Percentiles rank a stretch among this genome's conserved stretches.
phyloP scores from a whole-genome alignment of 2,888 invertebrate species.

The Buathra laborator region DNA sequence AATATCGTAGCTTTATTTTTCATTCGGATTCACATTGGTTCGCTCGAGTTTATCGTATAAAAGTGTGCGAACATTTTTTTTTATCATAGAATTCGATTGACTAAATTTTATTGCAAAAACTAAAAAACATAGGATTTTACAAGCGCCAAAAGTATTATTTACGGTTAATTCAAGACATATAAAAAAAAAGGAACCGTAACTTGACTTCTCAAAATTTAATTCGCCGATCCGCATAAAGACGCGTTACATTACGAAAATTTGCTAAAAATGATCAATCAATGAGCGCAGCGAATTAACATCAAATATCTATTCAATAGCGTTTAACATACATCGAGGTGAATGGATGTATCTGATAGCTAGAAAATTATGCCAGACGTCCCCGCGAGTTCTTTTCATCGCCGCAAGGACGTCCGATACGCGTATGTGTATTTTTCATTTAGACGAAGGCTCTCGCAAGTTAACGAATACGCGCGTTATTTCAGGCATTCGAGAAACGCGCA shows the following conservation, averaged over 20 bases:
- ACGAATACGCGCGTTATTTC: constrained; percentile 53
- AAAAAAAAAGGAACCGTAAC: not conserved
- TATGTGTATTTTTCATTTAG: constrained; percentile 39
- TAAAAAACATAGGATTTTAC: too few relatives aligned
- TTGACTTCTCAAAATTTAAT: not conserved
- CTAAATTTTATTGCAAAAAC: too few relatives aligned
- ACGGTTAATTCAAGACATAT: not conserved
- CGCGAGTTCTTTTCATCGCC: constrained; percentile 21
- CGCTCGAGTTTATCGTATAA: too few relatives aligned
- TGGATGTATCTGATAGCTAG: not conserved
- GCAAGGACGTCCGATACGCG: constrained; percentile 19
- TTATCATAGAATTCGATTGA: too few relatives aligned
- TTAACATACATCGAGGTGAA: not conserved
- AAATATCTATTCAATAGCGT: not conserved
- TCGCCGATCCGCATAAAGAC: not conserved
- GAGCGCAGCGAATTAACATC: not conserved
- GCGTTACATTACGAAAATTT: not conserved
- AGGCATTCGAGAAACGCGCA: constrained; percentile 55
- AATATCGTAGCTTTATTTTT: too few relatives aligned
- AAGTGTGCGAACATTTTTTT: too few relatives aligned
- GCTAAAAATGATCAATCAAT: not conserved
- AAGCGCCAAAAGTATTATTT: not conserved
- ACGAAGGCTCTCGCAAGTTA: not conserved
- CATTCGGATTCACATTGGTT: too few relatives aligned
- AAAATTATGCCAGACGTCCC: constrained; percentile 26